Percentiles rank a stretch among this genome's conserved stretches.
Conservation (phyloP, 2,113 vertebrate genomes). For the Microcebus ravelobensis region DNA sequence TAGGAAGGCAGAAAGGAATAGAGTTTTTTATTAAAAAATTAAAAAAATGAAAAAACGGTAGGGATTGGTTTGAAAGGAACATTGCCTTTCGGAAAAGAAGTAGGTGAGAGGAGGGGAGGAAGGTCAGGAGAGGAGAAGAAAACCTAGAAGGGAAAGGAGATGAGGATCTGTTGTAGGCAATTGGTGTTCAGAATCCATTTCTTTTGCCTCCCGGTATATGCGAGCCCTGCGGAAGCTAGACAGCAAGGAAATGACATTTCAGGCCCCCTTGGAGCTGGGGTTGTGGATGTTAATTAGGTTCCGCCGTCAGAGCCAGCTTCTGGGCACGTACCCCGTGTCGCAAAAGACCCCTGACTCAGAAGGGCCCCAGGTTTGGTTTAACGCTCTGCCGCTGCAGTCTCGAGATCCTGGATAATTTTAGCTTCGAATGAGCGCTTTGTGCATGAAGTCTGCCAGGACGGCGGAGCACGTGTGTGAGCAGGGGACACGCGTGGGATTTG, state of each 20-base stretch:
- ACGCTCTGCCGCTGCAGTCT: background rate
- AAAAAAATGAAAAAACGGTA: background rate
- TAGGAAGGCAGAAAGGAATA: background rate
- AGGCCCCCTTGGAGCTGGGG: too few species aligned
- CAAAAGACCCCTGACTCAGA: background rate
- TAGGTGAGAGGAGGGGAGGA: background rate
- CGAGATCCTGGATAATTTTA: background rate
- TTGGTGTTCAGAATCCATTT: background rate
- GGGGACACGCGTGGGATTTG: accelerated
- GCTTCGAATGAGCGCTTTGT: background rate
- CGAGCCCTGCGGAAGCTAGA: background rate
- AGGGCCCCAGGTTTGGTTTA: background rate
- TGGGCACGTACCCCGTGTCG: background rate
- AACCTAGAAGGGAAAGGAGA: background rate
- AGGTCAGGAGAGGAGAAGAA: background rate
- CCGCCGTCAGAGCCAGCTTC: background rate
- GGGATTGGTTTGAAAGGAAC: background rate
- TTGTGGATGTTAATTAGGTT: background rate
- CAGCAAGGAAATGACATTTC: background rate
- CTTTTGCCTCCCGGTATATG: background rate
- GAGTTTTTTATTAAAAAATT: background rate
- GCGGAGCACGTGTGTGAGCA: background rate
- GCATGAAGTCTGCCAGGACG: background rate
- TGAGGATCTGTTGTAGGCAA: accelerated
- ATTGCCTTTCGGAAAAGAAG: background rate